These are phyloP conservation scores for Dromaius novaehollandiae DNA, from an alignment of 2,113 vertebrate genomes.

Conservation along the genomic window DNA sequence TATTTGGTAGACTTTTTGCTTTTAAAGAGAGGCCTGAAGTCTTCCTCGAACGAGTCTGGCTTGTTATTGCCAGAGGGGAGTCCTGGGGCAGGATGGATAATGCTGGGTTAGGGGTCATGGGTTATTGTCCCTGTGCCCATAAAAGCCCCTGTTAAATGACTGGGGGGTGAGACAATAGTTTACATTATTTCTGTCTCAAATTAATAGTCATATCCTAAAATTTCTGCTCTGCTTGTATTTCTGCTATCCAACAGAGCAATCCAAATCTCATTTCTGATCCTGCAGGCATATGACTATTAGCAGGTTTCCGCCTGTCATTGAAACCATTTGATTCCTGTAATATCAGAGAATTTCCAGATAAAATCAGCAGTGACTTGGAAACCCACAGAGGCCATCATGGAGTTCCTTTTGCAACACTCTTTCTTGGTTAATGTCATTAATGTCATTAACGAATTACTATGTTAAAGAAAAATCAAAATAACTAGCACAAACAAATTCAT, in stretches of 20 bases:
- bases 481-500: background rate
- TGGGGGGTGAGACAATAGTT: background rate
- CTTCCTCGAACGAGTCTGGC: background rate
- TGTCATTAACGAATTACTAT: no score
- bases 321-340: background rate
- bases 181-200: background rate
- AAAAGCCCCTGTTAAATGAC: background rate
- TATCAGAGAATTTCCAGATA: background rate
- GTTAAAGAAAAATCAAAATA: no score
- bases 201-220: background rate
- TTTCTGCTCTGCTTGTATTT: background rate
- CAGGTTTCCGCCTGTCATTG: background rate
- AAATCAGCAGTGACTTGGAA: background rate
- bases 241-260: background rate
- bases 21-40: background rate
- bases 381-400: background rate
- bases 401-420: background rate
- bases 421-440: background rate
- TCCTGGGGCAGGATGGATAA: background rate
- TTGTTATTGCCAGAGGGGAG: fast-evolving
- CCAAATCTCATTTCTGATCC: background rate
- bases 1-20: background rate
- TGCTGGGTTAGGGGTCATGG: background rate
- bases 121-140: background rate
- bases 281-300: background rate